These are phyloP conservation scores for Diplodus sargus DNA, from an alignment of 2,797 vertebrate genomes.

Conservation along the genomic window DNA sequence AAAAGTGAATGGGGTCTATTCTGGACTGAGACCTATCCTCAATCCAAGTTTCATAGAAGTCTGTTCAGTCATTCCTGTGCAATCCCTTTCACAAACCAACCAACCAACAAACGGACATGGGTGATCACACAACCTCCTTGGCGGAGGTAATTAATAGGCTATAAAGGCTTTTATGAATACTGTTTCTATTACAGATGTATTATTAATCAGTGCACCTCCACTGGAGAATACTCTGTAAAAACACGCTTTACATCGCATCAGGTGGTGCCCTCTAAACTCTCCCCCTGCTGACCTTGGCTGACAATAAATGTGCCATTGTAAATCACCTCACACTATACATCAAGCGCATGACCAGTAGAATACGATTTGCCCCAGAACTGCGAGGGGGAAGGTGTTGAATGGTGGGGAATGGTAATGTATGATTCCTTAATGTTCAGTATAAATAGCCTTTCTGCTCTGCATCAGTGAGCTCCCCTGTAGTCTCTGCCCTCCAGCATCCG, in stretches of 20 bases:
- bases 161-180: neutral
- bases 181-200: neutral
- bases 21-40: too few relatives aligned
- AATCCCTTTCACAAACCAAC: too few relatives aligned
- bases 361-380: constrained; percentile 34
- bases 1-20: too few relatives aligned
- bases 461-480: constrained; percentile 57
- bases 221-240: neutral
- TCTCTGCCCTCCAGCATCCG: constrained; percentile 59
- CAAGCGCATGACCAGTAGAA: neutral
- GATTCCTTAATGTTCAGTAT: constrained; percentile 81
- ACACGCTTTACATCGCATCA: constrained; percentile 14
- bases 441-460: constrained; percentile 69
- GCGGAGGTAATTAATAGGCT: too few relatives aligned
- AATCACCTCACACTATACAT: constrained; percentile 37
- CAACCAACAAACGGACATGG: too few relatives aligned
- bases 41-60: too few relatives aligned
- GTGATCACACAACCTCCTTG: too few relatives aligned
- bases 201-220: neutral
- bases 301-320: constrained; percentile 25
- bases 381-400: constrained; percentile 66
- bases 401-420: constrained; percentile 63
- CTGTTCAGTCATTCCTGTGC: too few relatives aligned
- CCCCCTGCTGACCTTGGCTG: constrained; percentile 34
- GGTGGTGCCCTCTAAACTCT: constrained; percentile 1